Evolutionary conservation across 2,113 vertebrate species (phyloP).

Genomic region (Peromyscus polionotus): DNA sequence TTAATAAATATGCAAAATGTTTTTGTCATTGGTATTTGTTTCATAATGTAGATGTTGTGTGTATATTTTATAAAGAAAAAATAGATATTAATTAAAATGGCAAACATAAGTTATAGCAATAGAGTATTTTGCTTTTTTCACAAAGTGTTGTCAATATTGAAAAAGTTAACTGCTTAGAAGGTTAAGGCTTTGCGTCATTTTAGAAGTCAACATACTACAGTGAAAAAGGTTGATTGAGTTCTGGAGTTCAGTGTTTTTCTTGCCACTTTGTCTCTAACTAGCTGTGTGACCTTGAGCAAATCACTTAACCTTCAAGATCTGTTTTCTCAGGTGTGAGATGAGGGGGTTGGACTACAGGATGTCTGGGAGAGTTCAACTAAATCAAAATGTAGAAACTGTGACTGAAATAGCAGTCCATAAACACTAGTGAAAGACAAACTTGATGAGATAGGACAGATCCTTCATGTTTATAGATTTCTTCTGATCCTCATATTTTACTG

Average conservation of each 20-base stretch:
- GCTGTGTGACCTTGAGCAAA: slow-evolving; percentile 57
- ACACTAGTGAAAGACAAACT: background rate
- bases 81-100: background rate
- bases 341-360: slow-evolving; percentile 66
- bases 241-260: background rate
- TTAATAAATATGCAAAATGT: background rate
- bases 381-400: slow-evolving; percentile 44
- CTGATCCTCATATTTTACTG: background rate
- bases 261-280: slow-evolving; percentile 67
- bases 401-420: background rate
- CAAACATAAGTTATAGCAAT: slow-evolving; percentile 55
- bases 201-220: slow-evolving; percentile 50
- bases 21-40: background rate
- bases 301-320: slow-evolving; percentile 71
- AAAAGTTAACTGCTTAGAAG: slow-evolving; percentile 66
- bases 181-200: slow-evolving; percentile 62
- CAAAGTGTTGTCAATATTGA: slow-evolving; percentile 44
- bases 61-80: background rate
- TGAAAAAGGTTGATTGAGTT: slow-evolving; percentile 62
- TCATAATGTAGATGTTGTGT: background rate
- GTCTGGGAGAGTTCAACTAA: slow-evolving; percentile 47
- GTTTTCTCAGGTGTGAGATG: slow-evolving; percentile 75
- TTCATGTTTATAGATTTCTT: background rate
- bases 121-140: slow-evolving; percentile 42
- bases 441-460: background rate